phyloP scores from a whole-genome alignment of 2,113 vertebrate genomes.

The Gopherus flavomarginatus region DNA sequence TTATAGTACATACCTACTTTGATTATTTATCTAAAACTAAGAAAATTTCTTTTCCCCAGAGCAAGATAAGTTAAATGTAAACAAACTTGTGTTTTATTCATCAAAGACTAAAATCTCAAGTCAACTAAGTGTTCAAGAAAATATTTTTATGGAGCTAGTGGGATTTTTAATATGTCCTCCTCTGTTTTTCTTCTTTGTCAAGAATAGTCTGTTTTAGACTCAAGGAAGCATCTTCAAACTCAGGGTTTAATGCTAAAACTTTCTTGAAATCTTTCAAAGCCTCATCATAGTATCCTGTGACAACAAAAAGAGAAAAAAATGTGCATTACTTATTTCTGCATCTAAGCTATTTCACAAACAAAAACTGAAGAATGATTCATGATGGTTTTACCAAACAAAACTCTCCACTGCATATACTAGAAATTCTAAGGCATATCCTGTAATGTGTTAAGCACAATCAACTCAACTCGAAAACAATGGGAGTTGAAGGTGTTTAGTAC shows the following conservation, averaged over 20 bases:
- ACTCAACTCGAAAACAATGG: neutral
- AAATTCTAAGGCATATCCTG: neutral
- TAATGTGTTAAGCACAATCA: neutral
- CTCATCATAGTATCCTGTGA: constrained; percentile 90
- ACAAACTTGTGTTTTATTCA: neutral
- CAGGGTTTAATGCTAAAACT: constrained; percentile 87
- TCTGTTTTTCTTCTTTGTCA: constrained; percentile 88
- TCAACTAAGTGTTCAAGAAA: rapidly evolving
- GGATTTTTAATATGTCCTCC: constrained; percentile 77
- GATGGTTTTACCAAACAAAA: neutral
- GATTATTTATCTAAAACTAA: neutral
- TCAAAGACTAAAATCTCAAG: neutral
- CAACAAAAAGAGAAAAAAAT: neutral
- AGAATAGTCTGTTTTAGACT: constrained; percentile 89
- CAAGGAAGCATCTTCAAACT: constrained; percentile 91
- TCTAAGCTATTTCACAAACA: neutral
- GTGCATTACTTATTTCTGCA: neutral
- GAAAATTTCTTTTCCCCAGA: neutral
- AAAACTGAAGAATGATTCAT: neutral
- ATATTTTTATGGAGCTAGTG: neutral
- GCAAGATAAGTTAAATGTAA: neutral
- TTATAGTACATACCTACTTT: neutral
- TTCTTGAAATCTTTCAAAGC: constrained; percentile 91
- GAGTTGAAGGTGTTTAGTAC: neutral
- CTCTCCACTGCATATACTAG: rapidly evolving